Conservation (phyloP, 23 tunicate genomes). For the Phallusia fumigata region DNA sequence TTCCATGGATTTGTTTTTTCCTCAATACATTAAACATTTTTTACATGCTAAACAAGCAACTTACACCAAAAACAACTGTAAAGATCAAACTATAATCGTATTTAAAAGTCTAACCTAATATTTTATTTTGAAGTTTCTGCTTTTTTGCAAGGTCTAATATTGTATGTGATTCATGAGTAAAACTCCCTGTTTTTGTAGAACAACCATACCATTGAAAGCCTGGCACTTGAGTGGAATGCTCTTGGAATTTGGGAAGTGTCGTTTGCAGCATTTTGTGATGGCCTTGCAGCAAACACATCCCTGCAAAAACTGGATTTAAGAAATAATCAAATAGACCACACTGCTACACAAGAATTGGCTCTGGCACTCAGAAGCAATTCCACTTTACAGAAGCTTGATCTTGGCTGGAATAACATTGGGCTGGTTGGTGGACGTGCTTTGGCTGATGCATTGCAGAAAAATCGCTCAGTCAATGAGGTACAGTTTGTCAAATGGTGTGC, state of each 20-base stretch:
- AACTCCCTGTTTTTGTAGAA: constrained; percentile 30
- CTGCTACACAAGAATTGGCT: constrained; percentile 67
- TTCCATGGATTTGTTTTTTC: no score
- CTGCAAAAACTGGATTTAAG: constrained; percentile 61
- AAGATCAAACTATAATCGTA: no score
- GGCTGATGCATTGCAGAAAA: constrained; percentile 55
- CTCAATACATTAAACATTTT: no score
- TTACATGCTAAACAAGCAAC: no score
- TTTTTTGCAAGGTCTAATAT: no score
- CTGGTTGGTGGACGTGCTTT: constrained; percentile 74
- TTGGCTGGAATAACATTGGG: constrained; percentile 88
- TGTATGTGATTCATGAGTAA: no score
- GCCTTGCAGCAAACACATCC: constrained; percentile 58
- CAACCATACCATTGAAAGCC: constrained; percentile 61
- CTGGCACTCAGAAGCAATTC: constrained; percentile 48
- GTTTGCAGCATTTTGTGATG: constrained; percentile 72
- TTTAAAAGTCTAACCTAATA: no score
- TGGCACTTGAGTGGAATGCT: constrained; percentile 78
- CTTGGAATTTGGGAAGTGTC: constrained; percentile 82
- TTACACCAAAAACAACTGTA: no score
- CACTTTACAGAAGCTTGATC: constrained; percentile 44
- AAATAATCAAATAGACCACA: constrained; percentile 81
- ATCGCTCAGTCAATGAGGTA: constrained; percentile 37
- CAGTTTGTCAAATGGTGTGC: no score
- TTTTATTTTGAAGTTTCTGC: no score